phyloP scores from a whole-genome alignment of 1,140 invertebrate genomes.

The Drosophila seguyi region DNA sequence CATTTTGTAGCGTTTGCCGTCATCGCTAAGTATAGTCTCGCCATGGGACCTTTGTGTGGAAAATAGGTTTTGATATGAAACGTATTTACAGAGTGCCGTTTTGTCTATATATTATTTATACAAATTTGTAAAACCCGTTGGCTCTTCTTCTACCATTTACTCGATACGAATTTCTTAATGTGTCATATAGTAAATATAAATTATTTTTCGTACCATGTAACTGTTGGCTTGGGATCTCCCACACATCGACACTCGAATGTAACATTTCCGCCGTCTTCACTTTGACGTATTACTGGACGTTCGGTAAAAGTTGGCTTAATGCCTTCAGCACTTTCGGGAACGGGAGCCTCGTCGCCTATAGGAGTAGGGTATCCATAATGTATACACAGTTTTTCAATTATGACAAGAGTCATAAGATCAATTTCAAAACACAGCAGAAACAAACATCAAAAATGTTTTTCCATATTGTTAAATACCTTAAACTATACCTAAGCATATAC shows the following conservation, averaged over 20 bases:
- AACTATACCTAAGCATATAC: not conserved
- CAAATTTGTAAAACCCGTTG: not conserved
- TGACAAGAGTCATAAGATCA: constrained; percentile 4
- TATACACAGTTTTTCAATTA: constrained; percentile 52
- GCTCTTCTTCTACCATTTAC: constrained; percentile 4
- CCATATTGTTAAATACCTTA: not conserved
- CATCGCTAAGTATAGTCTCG: constrained; percentile 90
- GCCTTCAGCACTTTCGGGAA: constrained; percentile 91
- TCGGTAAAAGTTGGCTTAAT: constrained; percentile 98
- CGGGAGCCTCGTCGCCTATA: constrained; percentile 95
- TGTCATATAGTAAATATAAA: constrained; percentile 10
- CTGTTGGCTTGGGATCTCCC: constrained; percentile 95
- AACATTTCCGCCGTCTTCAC: constrained; percentile 96
- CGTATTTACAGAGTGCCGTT: constrained; percentile 15
- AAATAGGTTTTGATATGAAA: constrained; percentile 33
- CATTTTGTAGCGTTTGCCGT: constrained; percentile 91
- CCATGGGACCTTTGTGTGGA: constrained; percentile 91
- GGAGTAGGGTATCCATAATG: constrained; percentile 65
- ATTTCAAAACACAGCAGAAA: not conserved
- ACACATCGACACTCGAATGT: constrained; percentile 98
- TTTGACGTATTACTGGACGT: constrained; percentile 97
- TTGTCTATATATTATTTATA: not conserved
- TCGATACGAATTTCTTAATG: not conserved
- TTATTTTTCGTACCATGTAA: constrained; percentile 91
- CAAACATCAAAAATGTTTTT: not conserved